Conservation (phyloP, 2,797 vertebrate species). For the Myotis vivesi region DNA sequence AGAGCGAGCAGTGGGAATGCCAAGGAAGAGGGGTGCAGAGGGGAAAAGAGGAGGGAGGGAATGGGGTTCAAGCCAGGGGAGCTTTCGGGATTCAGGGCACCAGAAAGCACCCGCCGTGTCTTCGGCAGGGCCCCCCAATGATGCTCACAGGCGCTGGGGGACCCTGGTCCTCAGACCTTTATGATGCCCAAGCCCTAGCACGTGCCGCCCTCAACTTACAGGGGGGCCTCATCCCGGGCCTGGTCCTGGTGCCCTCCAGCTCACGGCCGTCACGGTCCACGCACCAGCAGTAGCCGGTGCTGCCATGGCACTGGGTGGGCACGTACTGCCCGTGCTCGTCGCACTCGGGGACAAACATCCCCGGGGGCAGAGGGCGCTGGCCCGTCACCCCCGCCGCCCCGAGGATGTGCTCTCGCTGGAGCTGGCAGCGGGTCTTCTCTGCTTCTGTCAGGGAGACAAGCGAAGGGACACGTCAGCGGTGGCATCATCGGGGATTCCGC, state of each 20-base stretch:
- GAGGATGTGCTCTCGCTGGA: slow-evolving; percentile 86
- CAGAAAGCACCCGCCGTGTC: rapidly evolving
- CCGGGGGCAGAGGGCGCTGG: slow-evolving; percentile 81
- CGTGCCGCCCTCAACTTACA: slow-evolving; percentile 87
- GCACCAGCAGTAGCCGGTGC: slow-evolving; percentile 94
- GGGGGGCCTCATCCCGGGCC: slow-evolving; percentile 86
- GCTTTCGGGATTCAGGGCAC: not conserved
- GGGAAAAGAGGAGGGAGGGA: not conserved
- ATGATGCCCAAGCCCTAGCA: not conserved
- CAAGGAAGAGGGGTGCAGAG: not conserved
- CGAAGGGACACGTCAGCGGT: not conserved
- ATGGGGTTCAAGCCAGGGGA: rapidly evolving
- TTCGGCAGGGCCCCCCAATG: too few relatives aligned
- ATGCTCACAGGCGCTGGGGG: rapidly evolving
- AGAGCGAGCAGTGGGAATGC: too few relatives aligned
- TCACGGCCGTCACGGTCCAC: slow-evolving; percentile 91
- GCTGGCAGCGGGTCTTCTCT: slow-evolving; percentile 90
- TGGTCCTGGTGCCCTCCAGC: slow-evolving; percentile 89
- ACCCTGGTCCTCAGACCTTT: not conserved
- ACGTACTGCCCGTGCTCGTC: slow-evolving; percentile 89
- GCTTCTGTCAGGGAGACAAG: slow-evolving; percentile 76
- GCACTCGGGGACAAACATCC: slow-evolving; percentile 90
- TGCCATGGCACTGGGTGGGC: slow-evolving; percentile 91
- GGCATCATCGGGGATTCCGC: rapidly evolving
- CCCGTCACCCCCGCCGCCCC: slow-evolving; percentile 53